Base-by-base conservation (phyloP, 2,797 vertebrate genomes). In the Pantherophis alleghaniensis region DNA sequence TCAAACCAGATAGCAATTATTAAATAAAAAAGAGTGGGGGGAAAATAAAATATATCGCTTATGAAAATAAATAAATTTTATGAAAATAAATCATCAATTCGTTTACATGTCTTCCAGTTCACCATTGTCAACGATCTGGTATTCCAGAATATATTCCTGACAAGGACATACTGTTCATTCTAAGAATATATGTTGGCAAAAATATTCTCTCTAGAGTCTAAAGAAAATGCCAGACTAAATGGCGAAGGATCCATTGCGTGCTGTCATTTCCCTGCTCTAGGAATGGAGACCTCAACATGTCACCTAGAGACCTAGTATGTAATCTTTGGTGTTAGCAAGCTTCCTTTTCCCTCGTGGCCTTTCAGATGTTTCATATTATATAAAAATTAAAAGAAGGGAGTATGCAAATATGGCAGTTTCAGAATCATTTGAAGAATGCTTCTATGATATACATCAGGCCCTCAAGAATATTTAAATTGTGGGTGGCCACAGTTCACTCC, bases 101-200 rank as follows among this genome's bases (percentile, higher is more conserved):
- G 22, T 90, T 86, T 56, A 56, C 20, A 32, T 28, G 56, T 14
- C 51, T 86, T 24, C 16, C 60, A 90, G 32, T 74, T 92, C 90
- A 63, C 60, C 42, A 91, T 86, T 95, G 91, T 87, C 91, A 53
- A 88, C 57, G n/a, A 51, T 87, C 7, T 20, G 66, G 28, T 88
- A 32, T 14, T 87, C 69, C 22, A 94, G 79, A 56, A 92, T 91
- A 91, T 56, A 93, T 0, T 3, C 66, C 42, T 14, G 61, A 79
- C 28, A 87, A 86, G 57, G 86, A 90, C 10, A 93, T 56, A 47
- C 16, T 90, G 51, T 26, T 0, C 4, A 92, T 66, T 91, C 24
- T 37, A 94, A 60, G 91, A 96, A 83, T 57, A 51, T 12, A 7
- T 83, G 47, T 51, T 74, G n/a, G 28, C 22, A 32, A 59, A 79